Conservation (phyloP, 2,888 invertebrate species). For the Petrolisthes manimaculis region DNA sequence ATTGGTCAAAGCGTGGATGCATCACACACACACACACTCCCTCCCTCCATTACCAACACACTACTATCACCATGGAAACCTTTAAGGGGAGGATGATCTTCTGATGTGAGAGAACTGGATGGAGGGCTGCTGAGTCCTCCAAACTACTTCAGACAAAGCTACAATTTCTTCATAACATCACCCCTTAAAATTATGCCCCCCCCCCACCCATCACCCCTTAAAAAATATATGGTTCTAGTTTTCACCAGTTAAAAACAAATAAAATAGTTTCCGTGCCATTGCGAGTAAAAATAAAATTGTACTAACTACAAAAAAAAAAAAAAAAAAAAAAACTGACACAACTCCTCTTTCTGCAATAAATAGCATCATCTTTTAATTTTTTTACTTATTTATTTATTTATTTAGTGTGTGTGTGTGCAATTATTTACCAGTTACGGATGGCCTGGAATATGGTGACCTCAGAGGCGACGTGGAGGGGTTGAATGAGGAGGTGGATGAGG, state of each 20-base stretch:
- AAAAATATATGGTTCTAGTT: too few species aligned
- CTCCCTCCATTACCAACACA: background rate
- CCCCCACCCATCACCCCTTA: too few species aligned
- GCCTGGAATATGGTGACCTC: constrained; percentile 55
- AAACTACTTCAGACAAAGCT: too few species aligned
- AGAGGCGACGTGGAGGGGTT: constrained; percentile 52
- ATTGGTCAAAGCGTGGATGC: too few species aligned
- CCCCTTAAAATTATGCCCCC: too few species aligned
- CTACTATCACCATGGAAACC: too few species aligned
- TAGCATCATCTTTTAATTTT: background rate
- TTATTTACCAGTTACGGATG: constrained; percentile 46
- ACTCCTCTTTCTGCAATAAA: background rate
- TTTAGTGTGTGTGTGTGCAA: background rate
- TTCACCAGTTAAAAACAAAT: too few species aligned
- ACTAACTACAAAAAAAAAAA: background rate
- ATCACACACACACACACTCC: too few species aligned
- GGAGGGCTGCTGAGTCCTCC: background rate
- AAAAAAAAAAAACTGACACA: background rate
- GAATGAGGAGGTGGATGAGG: constrained; percentile 51
- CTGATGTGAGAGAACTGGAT: too few species aligned
- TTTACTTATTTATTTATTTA: background rate
- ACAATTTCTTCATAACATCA: too few species aligned
- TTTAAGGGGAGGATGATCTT: too few species aligned
- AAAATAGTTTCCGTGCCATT: background rate
- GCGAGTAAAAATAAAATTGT: constrained; percentile 1